A percentile compares a stretch with the other conserved stretches of the same genome.
phyloP scores from a whole-genome alignment of 2,888 invertebrate genomes.

The Myopa testacea region DNA sequence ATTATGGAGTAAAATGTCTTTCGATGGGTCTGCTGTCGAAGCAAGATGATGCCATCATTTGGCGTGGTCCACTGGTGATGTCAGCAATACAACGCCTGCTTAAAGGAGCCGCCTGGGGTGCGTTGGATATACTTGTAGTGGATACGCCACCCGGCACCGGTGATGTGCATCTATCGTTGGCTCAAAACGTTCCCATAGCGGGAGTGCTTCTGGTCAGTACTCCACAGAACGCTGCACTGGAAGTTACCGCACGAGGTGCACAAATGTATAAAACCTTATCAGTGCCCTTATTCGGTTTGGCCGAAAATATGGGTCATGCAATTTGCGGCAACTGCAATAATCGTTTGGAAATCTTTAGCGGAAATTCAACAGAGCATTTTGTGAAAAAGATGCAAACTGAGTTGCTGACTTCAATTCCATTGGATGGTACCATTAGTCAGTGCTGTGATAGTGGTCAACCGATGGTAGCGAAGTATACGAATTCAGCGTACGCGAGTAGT shows the following conservation, averaged over 20 bases:
- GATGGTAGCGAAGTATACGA: constrained; percentile 58
- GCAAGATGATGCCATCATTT: constrained; percentile 87
- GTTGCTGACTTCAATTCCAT: constrained; percentile 73
- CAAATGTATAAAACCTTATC: constrained; percentile 88
- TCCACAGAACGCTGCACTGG: constrained; percentile 87
- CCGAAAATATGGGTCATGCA: constrained; percentile 90
- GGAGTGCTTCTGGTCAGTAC: constrained; percentile 94
- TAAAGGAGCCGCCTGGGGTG: constrained; percentile 88
- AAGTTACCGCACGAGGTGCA: constrained; percentile 87
- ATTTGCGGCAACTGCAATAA: constrained; percentile 82
- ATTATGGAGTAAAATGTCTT: constrained; percentile 96
- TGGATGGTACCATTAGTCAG: constrained; percentile 62
- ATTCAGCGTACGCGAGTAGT: constrained; percentile 59
- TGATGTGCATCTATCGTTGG: constrained; percentile 90
- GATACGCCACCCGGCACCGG: constrained; percentile 98
- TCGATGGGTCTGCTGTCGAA: constrained; percentile 95
- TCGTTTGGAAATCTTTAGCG: constrained; percentile 80
- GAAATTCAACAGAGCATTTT: constrained; percentile 72
- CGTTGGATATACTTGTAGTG: constrained; percentile 87
- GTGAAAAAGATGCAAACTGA: constrained; percentile 76
- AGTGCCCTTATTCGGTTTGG: constrained; percentile 86
- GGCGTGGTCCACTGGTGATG: constrained; percentile 98
- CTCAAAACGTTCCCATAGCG: constrained; percentile 87
- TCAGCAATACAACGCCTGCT: constrained; percentile 89
- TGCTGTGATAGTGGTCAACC: constrained; percentile 65